phyloP scores from a whole-genome alignment of 2,113 vertebrate genomes.

The Oreochromis niloticus region DNA sequence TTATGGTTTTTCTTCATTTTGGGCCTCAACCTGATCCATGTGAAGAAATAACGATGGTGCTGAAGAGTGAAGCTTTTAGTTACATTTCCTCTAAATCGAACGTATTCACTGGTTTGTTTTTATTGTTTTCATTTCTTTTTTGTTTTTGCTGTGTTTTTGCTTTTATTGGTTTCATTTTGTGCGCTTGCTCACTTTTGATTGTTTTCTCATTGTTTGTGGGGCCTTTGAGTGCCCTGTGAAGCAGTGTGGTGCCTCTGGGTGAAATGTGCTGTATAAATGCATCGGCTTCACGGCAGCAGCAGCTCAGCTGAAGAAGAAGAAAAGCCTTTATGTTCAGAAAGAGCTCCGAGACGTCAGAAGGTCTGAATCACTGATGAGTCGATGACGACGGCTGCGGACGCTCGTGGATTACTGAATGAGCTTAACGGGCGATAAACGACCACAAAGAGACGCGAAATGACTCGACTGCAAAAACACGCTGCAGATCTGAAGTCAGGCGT shows the following conservation, averaged over 20 bases:
- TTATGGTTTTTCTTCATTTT: neutral
- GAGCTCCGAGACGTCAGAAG: neutral
- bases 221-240: neutral
- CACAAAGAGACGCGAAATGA: rapidly evolving
- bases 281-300: neutral
- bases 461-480: neutral
- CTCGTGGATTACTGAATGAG: neutral
- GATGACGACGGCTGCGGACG: neutral
- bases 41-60: rapidly evolving
- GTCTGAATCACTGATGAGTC: neutral
- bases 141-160: neutral
- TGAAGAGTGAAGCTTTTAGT: neutral
- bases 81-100: neutral
- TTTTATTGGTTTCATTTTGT: neutral
- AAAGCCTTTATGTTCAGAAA: neutral
- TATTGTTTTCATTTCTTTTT: neutral
- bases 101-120: neutral
- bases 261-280: neutral
- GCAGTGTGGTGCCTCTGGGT: neutral
- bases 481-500: neutral
- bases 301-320: neutral
- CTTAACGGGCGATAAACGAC: neutral
- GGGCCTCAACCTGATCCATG: neutral
- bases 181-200: neutral
- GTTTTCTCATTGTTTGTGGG: neutral